Base-by-base conservation (phyloP, 1,140 invertebrate species). In the Drosophila pachea region DNA sequence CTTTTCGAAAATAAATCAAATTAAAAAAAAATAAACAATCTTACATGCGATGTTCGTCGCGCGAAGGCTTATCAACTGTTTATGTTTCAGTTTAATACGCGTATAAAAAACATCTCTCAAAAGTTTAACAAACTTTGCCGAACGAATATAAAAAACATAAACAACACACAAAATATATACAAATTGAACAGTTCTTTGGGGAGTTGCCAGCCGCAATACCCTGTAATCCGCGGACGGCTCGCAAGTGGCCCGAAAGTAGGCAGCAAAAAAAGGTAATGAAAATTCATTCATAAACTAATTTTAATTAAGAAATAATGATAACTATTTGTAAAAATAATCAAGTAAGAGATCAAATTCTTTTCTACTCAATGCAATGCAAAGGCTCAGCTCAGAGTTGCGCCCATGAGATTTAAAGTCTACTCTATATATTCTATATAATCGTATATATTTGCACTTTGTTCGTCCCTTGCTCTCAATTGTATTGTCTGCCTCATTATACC, bases 51-150 rank as follows among this genome's bases (percentile, higher is more conserved):
- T n/a, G n/a, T n/a, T n/a, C n/a, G n/a, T n/a, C n/a, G n/a, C n/a
- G n/a, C n/a, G 12, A 14, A 42, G 9, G 40, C 12, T 43, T 43
- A 43, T 43, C 40, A 43, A 7, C 12, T 3, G 12, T 7, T 43
- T 43, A 7, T 43, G 40, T 12, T 43, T 43, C 7, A n/a, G 14
- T 43, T 14, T 43, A 7, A 14, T 43, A 43, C 14, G 14, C 7
- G 14, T 14, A 14, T 43, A 14, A 16, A 6, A 12, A 43, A 43
- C n/a, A 43, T 43, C 5, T 16, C 16, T 29, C 29, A 9, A 9
- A 11, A 47, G 45, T 47, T 47, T 47, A 47, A 61, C 31, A 61
- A 50, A 50, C 35, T 16, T n/a, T n/a, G 36, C 29, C 31, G 50
- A 61, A 33, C 22, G 29, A 47, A 11, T 47, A 11, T 29, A 6